These are phyloP conservation scores for Helogale parvula DNA, from an alignment of 2,113 vertebrate genomes.

Conservation along the genomic window DNA sequence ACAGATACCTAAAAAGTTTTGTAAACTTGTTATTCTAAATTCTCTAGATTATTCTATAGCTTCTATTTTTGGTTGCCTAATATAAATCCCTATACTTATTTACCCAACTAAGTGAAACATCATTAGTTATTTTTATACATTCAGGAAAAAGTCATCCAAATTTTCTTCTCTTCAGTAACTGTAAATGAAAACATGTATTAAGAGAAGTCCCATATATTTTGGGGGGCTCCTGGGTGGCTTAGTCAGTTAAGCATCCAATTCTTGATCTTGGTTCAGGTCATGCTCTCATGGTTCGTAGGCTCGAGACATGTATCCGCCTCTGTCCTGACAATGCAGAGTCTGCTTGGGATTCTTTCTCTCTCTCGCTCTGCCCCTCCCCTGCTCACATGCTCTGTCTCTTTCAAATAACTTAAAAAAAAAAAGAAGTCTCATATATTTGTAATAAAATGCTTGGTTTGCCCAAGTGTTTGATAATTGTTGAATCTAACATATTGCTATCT, in stretches of 20 bases:
- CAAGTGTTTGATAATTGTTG: not conserved
- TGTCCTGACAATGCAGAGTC: too few relatives aligned
- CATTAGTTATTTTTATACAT: not conserved
- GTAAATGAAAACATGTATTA: not conserved
- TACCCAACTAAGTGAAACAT: not conserved
- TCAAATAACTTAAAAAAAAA: too few relatives aligned
- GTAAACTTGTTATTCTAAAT: not conserved
- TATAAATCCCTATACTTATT: not conserved
- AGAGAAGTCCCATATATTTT: not conserved
- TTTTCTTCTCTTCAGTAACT: not conserved
- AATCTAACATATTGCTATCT: not conserved
- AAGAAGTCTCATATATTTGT: not conserved
- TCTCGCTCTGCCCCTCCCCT: too few relatives aligned
- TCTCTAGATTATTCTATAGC: not conserved
- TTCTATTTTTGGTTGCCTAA: not conserved
- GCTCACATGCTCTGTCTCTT: too few relatives aligned
- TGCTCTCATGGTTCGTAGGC: too few relatives aligned
- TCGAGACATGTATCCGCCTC: too few relatives aligned
- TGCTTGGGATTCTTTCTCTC: too few relatives aligned
- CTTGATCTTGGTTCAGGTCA: too few relatives aligned
- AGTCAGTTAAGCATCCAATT: too few relatives aligned
- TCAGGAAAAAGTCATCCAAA: not conserved
- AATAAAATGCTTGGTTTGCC: not conserved
- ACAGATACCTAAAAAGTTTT: not conserved
- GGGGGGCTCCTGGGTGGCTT: not conserved